These are phyloP conservation scores for Druon quercuslanigerum DNA, from an alignment of 1,140 invertebrate species.

Conservation along the genomic window DNA sequence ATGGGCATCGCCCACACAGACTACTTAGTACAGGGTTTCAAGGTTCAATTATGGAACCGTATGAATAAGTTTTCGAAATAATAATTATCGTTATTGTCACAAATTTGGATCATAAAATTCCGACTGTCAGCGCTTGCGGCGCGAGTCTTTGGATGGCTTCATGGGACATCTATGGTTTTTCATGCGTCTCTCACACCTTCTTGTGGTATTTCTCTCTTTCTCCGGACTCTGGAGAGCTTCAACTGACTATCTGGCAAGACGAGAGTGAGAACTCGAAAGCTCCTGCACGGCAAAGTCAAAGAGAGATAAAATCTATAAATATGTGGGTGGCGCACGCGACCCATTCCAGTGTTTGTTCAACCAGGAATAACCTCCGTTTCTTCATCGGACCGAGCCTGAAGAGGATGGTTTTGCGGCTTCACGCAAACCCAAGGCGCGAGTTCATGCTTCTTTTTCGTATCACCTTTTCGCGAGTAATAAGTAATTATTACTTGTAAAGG, in stretches of 20 bases:
- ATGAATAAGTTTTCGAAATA: not conserved
- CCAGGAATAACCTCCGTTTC: slow-evolving; percentile 75
- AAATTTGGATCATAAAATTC: not conserved
- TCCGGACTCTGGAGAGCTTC: slow-evolving; percentile 28
- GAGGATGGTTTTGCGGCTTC: slow-evolving; percentile 72
- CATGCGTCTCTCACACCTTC: slow-evolving; percentile 30
- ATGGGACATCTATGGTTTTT: slow-evolving; percentile 1
- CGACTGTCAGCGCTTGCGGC: not conserved
- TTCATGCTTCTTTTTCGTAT: slow-evolving; percentile 48
- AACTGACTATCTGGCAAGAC: slow-evolving; percentile 47
- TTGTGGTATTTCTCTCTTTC: slow-evolving; percentile 35
- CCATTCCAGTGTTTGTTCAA: slow-evolving; percentile 76
- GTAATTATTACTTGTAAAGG: too few relatives aligned
- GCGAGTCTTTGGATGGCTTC: not conserved
- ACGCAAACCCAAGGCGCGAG: slow-evolving; percentile 58
- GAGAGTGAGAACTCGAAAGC: slow-evolving; percentile 57
- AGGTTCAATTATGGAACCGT: too few relatives aligned
- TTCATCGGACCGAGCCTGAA: slow-evolving; percentile 68
- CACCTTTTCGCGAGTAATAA: not conserved
- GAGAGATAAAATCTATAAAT: slow-evolving; percentile 77
- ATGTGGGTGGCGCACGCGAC: slow-evolving; percentile 75
- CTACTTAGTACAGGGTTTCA: not conserved
- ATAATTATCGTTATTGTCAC: not conserved
- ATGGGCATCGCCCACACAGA: too few relatives aligned
- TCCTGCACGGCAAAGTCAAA: slow-evolving; percentile 67